Conservation (phyloP, 2,888 invertebrate genomes). For the Drosophila nigricruria region DNA sequence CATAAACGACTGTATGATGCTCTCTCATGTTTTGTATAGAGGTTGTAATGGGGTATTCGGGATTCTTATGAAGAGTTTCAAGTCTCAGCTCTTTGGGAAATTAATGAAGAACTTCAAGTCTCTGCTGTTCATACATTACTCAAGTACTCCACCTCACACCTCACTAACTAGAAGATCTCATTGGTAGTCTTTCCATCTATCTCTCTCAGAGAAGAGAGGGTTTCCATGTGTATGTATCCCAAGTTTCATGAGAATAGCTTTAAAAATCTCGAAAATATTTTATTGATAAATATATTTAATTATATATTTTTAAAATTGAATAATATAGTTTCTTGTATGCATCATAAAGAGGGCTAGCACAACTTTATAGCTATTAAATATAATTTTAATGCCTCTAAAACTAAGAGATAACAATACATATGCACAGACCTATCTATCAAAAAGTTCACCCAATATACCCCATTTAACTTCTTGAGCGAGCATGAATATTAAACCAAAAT, state of each 20-base stretch:
- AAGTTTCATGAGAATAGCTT: background rate
- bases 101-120: no score
- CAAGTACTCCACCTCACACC: no score
- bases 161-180: no score
- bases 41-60: no score
- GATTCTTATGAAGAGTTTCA: background rate
- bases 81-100: no score
- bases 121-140: no score
- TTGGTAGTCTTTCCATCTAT: no score
- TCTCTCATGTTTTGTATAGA: background rate
- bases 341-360: background rate
- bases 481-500: background rate
- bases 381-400: background rate
- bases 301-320: background rate
- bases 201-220: no score
- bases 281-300: background rate
- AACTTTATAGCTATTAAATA: background rate
- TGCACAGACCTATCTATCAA: background rate
- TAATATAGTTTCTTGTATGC: background rate
- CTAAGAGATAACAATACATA: background rate
- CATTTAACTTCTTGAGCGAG: background rate
- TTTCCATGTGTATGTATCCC: no score
- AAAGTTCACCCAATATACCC: background rate
- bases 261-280: background rate
- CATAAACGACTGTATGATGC: background rate